A percentile compares a stretch with the other conserved stretches of the same genome.
phyloP scores from a whole-genome alignment of 2,797 vertebrate genomes.

The Silurus lanzhouensis region DNA sequence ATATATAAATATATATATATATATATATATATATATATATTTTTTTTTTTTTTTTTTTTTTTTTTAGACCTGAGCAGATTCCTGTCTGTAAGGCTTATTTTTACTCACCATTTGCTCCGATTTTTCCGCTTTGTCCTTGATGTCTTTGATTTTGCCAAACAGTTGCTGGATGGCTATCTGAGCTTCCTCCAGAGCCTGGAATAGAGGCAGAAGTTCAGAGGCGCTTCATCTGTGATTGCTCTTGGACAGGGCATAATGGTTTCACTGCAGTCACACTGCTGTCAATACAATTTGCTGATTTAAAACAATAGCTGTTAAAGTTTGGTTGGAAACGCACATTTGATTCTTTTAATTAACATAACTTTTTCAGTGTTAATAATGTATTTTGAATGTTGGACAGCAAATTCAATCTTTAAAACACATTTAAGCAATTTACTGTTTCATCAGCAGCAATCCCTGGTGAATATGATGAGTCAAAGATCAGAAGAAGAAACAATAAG shows the following conservation, averaged over 20 bases:
- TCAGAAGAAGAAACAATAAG: conserved; percentile 4
- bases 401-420: conserved; percentile 22
- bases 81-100: conserved; percentile 53
- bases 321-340: not conserved
- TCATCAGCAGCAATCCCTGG: conserved; percentile 1
- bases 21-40: too few relatives aligned
- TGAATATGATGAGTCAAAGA: conserved; percentile 22
- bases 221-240: conserved; percentile 18
- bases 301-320: conserved; percentile 4
- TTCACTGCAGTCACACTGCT: conserved; percentile 27
- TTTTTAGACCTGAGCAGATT: conserved; percentile 37
- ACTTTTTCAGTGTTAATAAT: not conserved
- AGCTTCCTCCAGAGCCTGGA: conserved; percentile 94
- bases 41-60: too few relatives aligned
- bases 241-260: conserved; percentile 15
- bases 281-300: conserved; percentile 16
- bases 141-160: conserved; percentile 99
- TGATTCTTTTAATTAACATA: not conserved
- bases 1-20: too few relatives aligned
- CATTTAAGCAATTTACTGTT: conserved; percentile 40
- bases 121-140: conserved; percentile 99
- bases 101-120: conserved; percentile 96
- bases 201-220: conserved; percentile 55
- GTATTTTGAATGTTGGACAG: not conserved
- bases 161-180: conserved; percentile 97